These are phyloP conservation scores for Anisognathus igniventris DNA, from an alignment of 2,797 vertebrate genomes.

Conservation along the genomic window DNA sequence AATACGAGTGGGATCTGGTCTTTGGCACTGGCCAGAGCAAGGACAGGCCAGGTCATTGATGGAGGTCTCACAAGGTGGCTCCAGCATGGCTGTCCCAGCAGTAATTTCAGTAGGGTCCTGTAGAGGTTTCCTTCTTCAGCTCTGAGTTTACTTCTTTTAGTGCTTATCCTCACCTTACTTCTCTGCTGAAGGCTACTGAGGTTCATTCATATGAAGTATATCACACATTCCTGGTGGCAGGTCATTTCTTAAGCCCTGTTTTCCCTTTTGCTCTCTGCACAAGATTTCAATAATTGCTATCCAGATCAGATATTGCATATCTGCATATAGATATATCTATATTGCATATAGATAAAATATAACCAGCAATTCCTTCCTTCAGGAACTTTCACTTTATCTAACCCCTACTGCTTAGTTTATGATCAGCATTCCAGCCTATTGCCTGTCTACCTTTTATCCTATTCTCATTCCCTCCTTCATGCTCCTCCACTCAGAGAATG, in stretches of 20 bases:
- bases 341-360: not conserved
- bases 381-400: not conserved
- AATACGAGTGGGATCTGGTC: not conserved
- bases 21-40: not conserved
- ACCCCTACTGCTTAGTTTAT: not conserved
- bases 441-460: not conserved
- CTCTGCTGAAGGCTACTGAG: not conserved
- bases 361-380: not conserved
- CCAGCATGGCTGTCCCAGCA: not conserved
- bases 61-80: not conserved
- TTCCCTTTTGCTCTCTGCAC: not conserved
- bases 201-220: not conserved
- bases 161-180: not conserved
- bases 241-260: not conserved
- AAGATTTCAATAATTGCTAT: not conserved
- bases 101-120: not conserved
- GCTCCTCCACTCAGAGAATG: not conserved
- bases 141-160: not conserved
- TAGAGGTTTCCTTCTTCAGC: not conserved
- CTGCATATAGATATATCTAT: no score
- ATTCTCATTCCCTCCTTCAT: not conserved
- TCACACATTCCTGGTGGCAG: not conserved
- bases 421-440: not conserved
- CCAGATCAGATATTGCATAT: not conserved
- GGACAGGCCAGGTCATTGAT: not conserved